Conservation (phyloP, 2,113 vertebrate genomes). For the Dipodomys merriami region DNA sequence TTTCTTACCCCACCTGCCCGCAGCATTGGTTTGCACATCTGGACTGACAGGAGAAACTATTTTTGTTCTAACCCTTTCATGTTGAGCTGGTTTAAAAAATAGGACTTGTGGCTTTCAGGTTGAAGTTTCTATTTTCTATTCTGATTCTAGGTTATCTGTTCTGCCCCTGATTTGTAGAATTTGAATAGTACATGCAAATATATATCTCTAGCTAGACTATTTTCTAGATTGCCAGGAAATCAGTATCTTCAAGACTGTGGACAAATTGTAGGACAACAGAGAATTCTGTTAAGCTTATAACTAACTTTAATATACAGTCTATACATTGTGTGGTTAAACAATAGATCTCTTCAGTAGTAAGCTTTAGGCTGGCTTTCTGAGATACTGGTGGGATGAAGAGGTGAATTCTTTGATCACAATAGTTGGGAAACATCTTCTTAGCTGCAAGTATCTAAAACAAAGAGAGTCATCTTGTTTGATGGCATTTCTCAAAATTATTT, state of each 20-base stretch:
- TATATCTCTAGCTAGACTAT: slow-evolving; percentile 6
- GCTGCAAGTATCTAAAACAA: slow-evolving; percentile 33
- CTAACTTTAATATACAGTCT: neutral
- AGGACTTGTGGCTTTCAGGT: slow-evolving; percentile 71
- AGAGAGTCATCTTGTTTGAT: slow-evolving; percentile 58
- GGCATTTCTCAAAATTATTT: slow-evolving; percentile 57
- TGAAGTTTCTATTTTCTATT: slow-evolving; percentile 76
- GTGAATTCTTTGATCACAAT: neutral
- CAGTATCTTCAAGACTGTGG: slow-evolving; percentile 10
- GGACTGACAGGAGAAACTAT: slow-evolving; percentile 44
- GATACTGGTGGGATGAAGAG: neutral
- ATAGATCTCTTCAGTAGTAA: neutral
- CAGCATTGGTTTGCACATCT: slow-evolving; percentile 48
- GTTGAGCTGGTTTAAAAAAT: slow-evolving; percentile 68
- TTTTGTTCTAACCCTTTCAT: slow-evolving; percentile 45
- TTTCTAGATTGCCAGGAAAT: slow-evolving; percentile 59
- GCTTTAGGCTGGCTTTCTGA: neutral
- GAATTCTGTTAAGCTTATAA: neutral
- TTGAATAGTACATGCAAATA: slow-evolving; percentile 60
- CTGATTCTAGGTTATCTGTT: slow-evolving; percentile 68
- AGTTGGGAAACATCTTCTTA: slow-evolving; percentile 22
- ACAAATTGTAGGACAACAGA: slow-evolving; percentile 15
- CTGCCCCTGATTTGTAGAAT: neutral
- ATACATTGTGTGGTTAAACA: neutral
- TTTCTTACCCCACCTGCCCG: neutral